A percentile compares a stretch with the other conserved stretches of the same genome.
Evolutionary conservation across 2,888 invertebrate genomes (phyloP).

Genomic region (Melipona beecheii): DNA sequence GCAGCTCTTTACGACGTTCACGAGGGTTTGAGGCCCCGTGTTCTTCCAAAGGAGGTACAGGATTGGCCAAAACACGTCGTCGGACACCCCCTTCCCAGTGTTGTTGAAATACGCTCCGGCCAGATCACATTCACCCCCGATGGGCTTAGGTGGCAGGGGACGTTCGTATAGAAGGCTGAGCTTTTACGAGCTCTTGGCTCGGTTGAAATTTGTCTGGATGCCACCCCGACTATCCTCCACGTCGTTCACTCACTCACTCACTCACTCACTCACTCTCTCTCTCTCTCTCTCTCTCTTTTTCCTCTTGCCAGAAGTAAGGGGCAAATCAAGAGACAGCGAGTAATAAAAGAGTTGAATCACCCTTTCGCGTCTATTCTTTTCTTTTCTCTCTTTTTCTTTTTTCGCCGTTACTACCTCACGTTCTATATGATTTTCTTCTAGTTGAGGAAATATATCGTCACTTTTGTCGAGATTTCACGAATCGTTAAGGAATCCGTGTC

Average conservation of each 20-base stretch:
- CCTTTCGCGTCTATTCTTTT: slow-evolving; percentile 10
- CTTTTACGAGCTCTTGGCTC: slow-evolving; percentile 81
- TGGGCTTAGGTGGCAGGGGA: slow-evolving; percentile 54
- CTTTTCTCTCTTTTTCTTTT: neutral
- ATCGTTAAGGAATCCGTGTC: slow-evolving; percentile 7
- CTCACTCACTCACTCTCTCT: slow-evolving; percentile 27
- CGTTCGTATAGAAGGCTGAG: slow-evolving; percentile 56
- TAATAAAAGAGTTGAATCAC: slow-evolving; percentile 73
- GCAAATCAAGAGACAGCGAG: slow-evolving; percentile 69
- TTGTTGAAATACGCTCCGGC: slow-evolving; percentile 52
- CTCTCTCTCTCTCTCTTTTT: slow-evolving; percentile 44
- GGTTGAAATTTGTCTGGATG: slow-evolving; percentile 81
- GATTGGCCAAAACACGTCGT: slow-evolving; percentile 63
- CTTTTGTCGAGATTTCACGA: slow-evolving; percentile 17
- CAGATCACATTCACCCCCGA: slow-evolving; percentile 62
- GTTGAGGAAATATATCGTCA: neutral
- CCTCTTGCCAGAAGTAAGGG: slow-evolving; percentile 52
- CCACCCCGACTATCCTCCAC: slow-evolving; percentile 70
- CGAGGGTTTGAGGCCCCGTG: slow-evolving; percentile 39
- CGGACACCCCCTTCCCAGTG: slow-evolving; percentile 38
- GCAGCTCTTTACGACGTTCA: slow-evolving; percentile 67
- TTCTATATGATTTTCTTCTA: slow-evolving; percentile 9
- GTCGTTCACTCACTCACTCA: slow-evolving; percentile 19
- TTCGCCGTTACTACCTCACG: neutral
- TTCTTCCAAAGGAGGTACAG: slow-evolving; percentile 56